Evolutionary conservation across 2,888 invertebrate genomes (phyloP).

Genomic region (Torymus tubicola): DNA sequence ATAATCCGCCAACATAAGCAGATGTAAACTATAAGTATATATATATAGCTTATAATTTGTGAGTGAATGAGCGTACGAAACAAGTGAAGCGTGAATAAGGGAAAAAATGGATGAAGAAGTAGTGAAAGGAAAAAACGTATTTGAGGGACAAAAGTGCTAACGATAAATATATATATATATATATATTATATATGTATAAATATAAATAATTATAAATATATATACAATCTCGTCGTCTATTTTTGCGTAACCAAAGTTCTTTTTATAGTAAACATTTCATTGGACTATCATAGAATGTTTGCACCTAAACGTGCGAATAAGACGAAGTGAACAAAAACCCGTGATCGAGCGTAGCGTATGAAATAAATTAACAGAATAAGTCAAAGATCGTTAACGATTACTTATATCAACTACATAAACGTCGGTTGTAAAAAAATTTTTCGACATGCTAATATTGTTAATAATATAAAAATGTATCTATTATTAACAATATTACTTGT

Average conservation of each 20-base stretch:
- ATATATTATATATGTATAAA: conserved; percentile 48
- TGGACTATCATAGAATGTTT: conserved; percentile 51
- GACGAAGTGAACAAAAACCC: not conserved
- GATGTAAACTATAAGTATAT: conserved; percentile 50
- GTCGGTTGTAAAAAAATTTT: conserved; percentile 70
- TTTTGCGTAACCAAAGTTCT: conserved; percentile 75
- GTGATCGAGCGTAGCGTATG: conserved; percentile 15
- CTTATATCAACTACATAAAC: conserved; percentile 55
- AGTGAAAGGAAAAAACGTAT: conserved; percentile 45
- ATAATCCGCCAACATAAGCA: conserved; percentile 13
- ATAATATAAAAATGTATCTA: conserved; percentile 31
- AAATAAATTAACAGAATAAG: conserved; percentile 10
- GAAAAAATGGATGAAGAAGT: not conserved
- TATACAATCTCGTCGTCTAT: conserved; percentile 68
- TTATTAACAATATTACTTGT: conserved; percentile 47
- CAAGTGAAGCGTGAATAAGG: too few relatives aligned
- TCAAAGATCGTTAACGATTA: conserved; percentile 57
- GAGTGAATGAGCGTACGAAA: conserved; percentile 47
- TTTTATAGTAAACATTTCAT: conserved; percentile 56
- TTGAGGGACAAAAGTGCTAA: conserved; percentile 60
- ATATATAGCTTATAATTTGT: conserved; percentile 50
- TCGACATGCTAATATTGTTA: conserved; percentile 59
- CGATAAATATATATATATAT: conserved; percentile 59
- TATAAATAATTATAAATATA: conserved; percentile 57
- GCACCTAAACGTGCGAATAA: conserved; percentile 19